Base-by-base conservation (phyloP, 2,113 vertebrate species). In the Cygnus buccinator region DNA sequence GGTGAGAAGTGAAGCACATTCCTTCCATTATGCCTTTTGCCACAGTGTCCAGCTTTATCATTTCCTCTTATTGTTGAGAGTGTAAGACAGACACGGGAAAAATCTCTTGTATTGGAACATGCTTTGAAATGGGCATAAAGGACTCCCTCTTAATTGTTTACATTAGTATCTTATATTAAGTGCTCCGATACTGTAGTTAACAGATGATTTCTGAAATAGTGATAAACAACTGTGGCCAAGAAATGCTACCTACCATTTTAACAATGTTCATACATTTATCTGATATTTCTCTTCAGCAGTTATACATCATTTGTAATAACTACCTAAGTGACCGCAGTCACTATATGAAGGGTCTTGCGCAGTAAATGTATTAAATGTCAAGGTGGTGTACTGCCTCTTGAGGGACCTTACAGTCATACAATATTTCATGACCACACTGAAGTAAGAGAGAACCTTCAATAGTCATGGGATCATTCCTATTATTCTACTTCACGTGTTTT, bases 1-100 rank as follows among this genome's bases (percentile, higher is more conserved):
- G 96, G 95, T 97, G 97, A 97, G 94, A 97, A 97, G 61, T 82
- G 66, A 95, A 95, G 86, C 65, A 94, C 94, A 95, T 95, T 97
- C 96, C 82, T 96, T 96, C 94, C 93, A 80, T 96, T 89, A 84
- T 79, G 91, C 59, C 50, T 96, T 87, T 94, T 94, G 81, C 82
- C 52, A 58, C 80, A 90, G 71, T 4, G 21, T 79, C 75, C 85
- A 76, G 77, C 73, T 96, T 96, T 87, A 95, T 86, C 61, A 84
- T 93, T 77, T 86, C 86, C 19, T n/a, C 13, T 67, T 37, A n/a
- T 65, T 83, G 48, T 31, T 73, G 14, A 70, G 89, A 70, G 23
- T 25, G 17, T 50, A 46, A 31, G 44, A 74, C 0, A 1, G 14
- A 37, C 39, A 62, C 6, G 33, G 10, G 26, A 67, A 75, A 85